Evolutionary conservation across 2,797 vertebrate genomes (phyloP), one percentile per base, ranked within the genome.

Genomic region (Syndactyla subalaris): DNA sequence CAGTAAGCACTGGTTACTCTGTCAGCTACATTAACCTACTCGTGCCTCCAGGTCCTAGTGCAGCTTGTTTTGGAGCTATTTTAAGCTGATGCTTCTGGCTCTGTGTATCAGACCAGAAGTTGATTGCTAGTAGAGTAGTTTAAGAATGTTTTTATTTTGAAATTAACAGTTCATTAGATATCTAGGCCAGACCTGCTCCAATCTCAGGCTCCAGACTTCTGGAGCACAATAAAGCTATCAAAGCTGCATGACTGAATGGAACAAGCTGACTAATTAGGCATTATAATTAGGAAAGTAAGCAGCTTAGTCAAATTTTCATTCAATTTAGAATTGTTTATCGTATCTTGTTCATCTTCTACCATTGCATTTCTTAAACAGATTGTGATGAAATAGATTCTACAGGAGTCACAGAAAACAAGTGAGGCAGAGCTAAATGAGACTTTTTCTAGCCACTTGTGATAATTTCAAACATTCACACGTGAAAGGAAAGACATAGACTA

Each of bases 121-220:
- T 46, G 46, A 88, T 46, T 81, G 32, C 80, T 84, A 66, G 54
- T 24, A 62, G 54, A 85, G 73, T 61, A 76, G 51, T 73, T 92
- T 79, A 93, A 90, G 80, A 92, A 57, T 46, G 80, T 55, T 90
- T 95, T 93, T 90, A 66, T 94, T 97, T 93, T 90, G 66, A 79
- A 92, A 92, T 86, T 92, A 92, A 96, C 94, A 81, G 88, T 78
- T 93, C 93, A 63, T 88, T 94, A 66, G 90, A 9, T 90, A 95
- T 86, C 77, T 95, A 82, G 95, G 94, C 27, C 93, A 90, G 77
- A 34, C 38, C 26, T 85, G 76, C 72, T 91, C 84, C 80, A 90
- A 74, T 39, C 70, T 72, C 70, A 49, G 86, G 62, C 65, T 46
- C 62, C 46, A 46, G 91, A 73, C 79, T 91, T 71, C 76, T 88